Percentiles rank a stretch among this genome's conserved stretches.
Conservation (phyloP, 2,888 invertebrate species). For the Drosophila prostipennis region DNA sequence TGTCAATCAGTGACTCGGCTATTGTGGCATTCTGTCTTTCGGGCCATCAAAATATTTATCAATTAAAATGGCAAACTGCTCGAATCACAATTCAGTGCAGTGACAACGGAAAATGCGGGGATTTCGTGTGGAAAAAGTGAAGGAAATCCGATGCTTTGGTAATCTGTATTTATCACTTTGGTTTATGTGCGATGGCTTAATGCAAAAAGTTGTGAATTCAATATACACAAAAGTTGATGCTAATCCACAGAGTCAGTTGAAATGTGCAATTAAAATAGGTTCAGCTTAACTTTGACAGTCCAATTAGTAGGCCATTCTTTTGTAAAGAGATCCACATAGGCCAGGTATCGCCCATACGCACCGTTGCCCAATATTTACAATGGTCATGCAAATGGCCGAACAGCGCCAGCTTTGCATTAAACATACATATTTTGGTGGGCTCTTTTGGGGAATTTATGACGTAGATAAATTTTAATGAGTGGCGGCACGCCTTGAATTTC, state of each 20-base stretch:
- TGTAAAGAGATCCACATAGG: not conserved
- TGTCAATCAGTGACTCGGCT: constrained; percentile 32
- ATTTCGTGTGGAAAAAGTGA: not conserved
- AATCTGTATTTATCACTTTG: constrained; percentile 13
- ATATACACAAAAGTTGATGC: not conserved
- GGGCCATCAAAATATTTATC: constrained; percentile 42
- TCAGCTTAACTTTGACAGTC: constrained; percentile 28
- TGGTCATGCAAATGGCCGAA: constrained; percentile 10
- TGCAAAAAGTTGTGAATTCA: constrained; percentile 4
- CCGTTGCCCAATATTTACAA: constrained; percentile 21
- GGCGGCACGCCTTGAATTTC: constrained; percentile 68
- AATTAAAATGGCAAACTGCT: constrained; percentile 33
- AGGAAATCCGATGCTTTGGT: not conserved
- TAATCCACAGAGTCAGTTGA: constrained; percentile 6
- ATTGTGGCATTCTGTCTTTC: constrained; percentile 1
- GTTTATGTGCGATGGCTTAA: constrained; percentile 10
- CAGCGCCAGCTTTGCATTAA: constrained; percentile 21
- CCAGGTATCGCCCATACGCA: constrained; percentile 36
- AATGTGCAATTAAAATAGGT: constrained; percentile 21
- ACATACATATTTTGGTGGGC: constrained; percentile 23
- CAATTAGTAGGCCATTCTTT: constrained; percentile 23
- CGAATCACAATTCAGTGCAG: constrained; percentile 27
- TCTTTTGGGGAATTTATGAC: constrained; percentile 62
- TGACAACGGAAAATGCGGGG: constrained; percentile 3
- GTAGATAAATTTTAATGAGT: constrained; percentile 62